These are phyloP conservation scores for Cariama cristata DNA, from an alignment of 2,113 vertebrate species.

Conservation along the genomic window DNA sequence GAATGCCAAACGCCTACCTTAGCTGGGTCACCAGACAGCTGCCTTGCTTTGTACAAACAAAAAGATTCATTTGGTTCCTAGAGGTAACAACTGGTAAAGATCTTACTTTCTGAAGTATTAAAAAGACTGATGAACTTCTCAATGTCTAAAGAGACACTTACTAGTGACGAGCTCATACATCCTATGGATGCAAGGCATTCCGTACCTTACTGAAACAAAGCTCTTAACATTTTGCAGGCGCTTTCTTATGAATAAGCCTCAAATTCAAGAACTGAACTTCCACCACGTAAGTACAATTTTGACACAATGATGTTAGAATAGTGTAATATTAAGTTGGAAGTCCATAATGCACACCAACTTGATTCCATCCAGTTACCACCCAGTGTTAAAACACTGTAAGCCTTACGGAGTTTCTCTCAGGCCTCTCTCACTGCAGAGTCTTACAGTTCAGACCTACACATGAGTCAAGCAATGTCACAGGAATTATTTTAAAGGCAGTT, in stretches of 20 bases:
- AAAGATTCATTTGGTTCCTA: background rate
- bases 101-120: background rate
- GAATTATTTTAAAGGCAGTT: background rate
- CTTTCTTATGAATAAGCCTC: background rate
- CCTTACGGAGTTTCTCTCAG: background rate
- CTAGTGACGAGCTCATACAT: background rate
- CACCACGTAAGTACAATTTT: too few species aligned
- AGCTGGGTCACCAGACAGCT: background rate
- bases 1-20: background rate
- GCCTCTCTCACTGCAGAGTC: background rate
- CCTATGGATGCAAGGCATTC: background rate
- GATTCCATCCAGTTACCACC: background rate
- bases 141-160: background rate
- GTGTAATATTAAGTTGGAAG: background rate
- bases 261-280: background rate
- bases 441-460: background rate
- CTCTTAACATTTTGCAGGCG: background rate
- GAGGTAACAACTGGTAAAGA: background rate
- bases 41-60: background rate
- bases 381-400: background rate
- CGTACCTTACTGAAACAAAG: background rate
- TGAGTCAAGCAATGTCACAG: background rate
- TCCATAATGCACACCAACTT: background rate
- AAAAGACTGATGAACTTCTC: background rate
- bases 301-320: background rate